Evolutionary conservation across 1,140 invertebrate genomes (phyloP), one percentile per base, ranked within the genome.

Genomic region (Drosophila pseudoananassae): DNA sequence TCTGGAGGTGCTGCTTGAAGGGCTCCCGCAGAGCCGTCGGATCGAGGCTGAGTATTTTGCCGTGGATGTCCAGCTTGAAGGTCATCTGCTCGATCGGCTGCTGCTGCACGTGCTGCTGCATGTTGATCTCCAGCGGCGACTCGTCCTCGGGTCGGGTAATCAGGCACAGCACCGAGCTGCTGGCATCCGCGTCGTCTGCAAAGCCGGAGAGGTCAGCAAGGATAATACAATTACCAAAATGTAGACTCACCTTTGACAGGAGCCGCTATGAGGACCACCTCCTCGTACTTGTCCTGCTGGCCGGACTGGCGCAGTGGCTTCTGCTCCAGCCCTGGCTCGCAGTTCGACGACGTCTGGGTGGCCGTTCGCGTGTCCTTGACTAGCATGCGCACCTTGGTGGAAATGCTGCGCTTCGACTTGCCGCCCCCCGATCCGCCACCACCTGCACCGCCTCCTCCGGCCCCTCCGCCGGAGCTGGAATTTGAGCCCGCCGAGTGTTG

Each of bases 61-160:
- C 97, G 80, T 94, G 94, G 61, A 94, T 93, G 92, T 98, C 97
- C 90, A 98, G 94, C 93, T 97, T 97, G 90, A 98, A 97, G 82
- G 97, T 97, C 92, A 99, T 98, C 92, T 98, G 97, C 92, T 98
- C 96, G 76, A 97, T 88, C 93, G 83, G 93, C 92, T 85, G 94
- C 92, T 91, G 90, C 38, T 88, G 82, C 46, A 91, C 81, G 46
- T 91, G 90, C 92, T 93, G 92, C 90, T 90, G 92, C 74, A 93
- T 92, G 82, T 93, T 92, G 94, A 93, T 94, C 76, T 95, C 93
- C 72, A 94, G 92, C 80, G 94, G 93, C 79, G 94, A 93, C 75
- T 95, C 94, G 89, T 97, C 96, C 92, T 98, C 97, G 88, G 95
- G 96, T 71, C 95, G 94, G 69, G 96, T 95, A 78, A 98, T 95